These are phyloP conservation scores for Vandiemenella viatica DNA, from an alignment of 2,888 invertebrate genomes.

Conservation along the genomic window DNA sequence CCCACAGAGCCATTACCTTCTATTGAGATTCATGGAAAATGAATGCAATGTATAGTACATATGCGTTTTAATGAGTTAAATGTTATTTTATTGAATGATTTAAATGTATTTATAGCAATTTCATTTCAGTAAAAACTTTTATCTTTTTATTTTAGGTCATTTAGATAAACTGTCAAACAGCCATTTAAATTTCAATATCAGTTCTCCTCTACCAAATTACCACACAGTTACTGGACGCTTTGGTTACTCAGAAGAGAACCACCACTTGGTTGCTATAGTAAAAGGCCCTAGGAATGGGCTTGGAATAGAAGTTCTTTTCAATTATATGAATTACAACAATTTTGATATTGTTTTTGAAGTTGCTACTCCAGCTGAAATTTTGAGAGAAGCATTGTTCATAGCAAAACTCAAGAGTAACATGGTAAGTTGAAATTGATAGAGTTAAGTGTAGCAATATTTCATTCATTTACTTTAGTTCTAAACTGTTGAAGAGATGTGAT, in stretches of 20 bases:
- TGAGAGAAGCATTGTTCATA: conserved; percentile 47
- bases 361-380: conserved; percentile 55
- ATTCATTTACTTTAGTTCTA: too few relatives aligned
- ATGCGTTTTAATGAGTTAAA: too few relatives aligned
- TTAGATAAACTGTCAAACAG: conserved; percentile 57
- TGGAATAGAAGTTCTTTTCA: conserved; percentile 50
- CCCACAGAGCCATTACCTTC: too few relatives aligned
- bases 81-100: too few relatives aligned
- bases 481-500: too few relatives aligned
- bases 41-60: too few relatives aligned
- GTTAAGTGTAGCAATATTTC: too few relatives aligned
- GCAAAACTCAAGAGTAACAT: conserved; percentile 53
- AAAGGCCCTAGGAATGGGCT: conserved; percentile 50
- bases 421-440: conserved; percentile 31
- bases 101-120: too few relatives aligned
- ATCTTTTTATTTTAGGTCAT: conserved; percentile 35
- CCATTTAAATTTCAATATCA: conserved; percentile 57
- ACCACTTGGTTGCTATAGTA: conserved; percentile 58
- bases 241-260: conserved; percentile 52
- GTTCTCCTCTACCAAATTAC: conserved; percentile 54
- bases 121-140: too few relatives aligned
- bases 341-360: conserved; percentile 60
- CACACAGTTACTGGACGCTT: conserved; percentile 48
- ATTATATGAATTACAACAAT: conserved; percentile 38
- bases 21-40: too few relatives aligned